Percentiles rank a stretch among this genome's conserved stretches.
Evolutionary conservation across 23 tunicate genomes (phyloP).

Genomic region (Trididemnum nubilum): DNA sequence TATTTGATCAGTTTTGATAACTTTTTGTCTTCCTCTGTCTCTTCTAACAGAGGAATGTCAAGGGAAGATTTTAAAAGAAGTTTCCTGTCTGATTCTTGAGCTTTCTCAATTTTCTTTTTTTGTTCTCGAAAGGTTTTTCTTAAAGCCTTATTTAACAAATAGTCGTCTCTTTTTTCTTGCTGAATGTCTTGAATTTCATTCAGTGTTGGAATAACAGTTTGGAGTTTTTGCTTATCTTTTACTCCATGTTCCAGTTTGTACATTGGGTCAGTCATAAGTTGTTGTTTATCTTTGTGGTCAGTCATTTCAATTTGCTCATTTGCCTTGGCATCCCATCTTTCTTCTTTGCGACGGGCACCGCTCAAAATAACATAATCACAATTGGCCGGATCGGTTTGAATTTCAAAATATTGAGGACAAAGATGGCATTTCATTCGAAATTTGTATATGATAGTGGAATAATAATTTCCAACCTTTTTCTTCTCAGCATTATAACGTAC

Average conservation of each 20-base stretch:
- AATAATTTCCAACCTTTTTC: conserved; percentile 90
- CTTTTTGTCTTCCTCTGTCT: conserved; percentile 50
- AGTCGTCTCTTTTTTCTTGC: conserved; percentile 70
- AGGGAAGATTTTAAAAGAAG: conserved; percentile 66
- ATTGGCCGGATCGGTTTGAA: conserved; percentile 95
- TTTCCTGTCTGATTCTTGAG: conserved; percentile 43
- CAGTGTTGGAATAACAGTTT: conserved; percentile 58
- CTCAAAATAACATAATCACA: conserved; percentile 91
- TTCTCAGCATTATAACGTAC: conserved; percentile 96
- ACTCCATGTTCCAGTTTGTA: conserved; percentile 76
- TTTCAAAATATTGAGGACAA: conserved; percentile 88
- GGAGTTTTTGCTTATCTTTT: conserved; percentile 62
- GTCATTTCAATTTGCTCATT: conserved; percentile 97
- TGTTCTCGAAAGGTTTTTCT: conserved; percentile 67
- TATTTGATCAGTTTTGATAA: conserved; percentile 55
- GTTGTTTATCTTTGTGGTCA: conserved; percentile 72
- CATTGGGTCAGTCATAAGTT: conserved; percentile 81
- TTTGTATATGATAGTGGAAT: conserved; percentile 86
- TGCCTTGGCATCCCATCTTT: conserved; percentile 88
- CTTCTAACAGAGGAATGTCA: conserved; percentile 53
- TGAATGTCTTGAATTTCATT: conserved; percentile 78
- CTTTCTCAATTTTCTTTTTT: conserved; percentile 69
- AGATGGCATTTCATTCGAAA: conserved; percentile 95
- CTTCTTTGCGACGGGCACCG: conserved; percentile 89
- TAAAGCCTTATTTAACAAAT: conserved; percentile 61